Conservation (phyloP, 2,888 invertebrate species). For the Leptinotarsa rubiginosa region DNA sequence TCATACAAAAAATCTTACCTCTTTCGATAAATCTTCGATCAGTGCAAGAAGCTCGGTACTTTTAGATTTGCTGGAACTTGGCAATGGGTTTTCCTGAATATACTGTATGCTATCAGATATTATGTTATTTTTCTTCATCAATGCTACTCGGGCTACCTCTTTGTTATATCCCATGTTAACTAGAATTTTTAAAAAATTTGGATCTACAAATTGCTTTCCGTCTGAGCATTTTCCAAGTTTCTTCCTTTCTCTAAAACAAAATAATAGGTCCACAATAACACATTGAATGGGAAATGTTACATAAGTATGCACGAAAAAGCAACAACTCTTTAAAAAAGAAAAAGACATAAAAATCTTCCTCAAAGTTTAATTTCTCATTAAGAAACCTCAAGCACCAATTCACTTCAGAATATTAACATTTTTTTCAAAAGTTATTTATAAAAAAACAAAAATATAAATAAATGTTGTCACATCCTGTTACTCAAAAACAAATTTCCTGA, state of each 20-base stretch:
- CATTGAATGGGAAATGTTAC: too few relatives aligned
- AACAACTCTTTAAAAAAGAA: too few relatives aligned
- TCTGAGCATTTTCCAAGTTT: constrained; percentile 72
- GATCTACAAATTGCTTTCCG: constrained; percentile 70
- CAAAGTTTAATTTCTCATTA: too few relatives aligned
- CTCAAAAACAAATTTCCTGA: too few relatives aligned
- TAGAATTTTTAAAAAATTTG: constrained; percentile 69
- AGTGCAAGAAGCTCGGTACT: constrained; percentile 60
- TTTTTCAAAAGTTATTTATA: too few relatives aligned
- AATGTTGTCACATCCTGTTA: too few relatives aligned
- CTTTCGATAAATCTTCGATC: constrained; percentile 61
- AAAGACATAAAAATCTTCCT: too few relatives aligned
- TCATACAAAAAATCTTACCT: constrained; percentile 51
- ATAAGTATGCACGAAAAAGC: too few relatives aligned
- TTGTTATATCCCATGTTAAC: constrained; percentile 78
- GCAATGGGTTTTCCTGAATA: constrained; percentile 72
- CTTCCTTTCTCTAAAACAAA: constrained; percentile 65
- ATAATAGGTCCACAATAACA: too few relatives aligned
- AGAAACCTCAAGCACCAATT: too few relatives aligned
- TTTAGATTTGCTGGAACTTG: constrained; percentile 64
- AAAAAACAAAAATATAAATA: too few relatives aligned
- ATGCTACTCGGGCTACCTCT: constrained; percentile 71
- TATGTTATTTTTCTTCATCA: constrained; percentile 77
- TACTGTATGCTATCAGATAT: constrained; percentile 75
- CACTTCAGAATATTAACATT: too few relatives aligned